These are phyloP conservation scores for Scylla paramamosain DNA, from an alignment of 1,140 invertebrate species.

Conservation along the genomic window DNA sequence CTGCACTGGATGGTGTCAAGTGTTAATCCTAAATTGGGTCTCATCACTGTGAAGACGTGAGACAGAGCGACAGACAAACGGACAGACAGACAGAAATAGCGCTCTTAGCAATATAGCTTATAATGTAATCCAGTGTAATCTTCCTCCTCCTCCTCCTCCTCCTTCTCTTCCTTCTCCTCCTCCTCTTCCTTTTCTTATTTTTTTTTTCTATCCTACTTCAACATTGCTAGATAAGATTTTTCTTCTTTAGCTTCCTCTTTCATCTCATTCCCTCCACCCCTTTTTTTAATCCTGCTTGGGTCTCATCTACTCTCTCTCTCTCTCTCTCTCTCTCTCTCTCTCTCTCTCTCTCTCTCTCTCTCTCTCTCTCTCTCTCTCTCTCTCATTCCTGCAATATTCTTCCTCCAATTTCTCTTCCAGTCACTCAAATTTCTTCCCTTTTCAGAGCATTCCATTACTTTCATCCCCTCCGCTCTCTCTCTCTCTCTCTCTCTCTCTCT, in stretches of 20 bases:
- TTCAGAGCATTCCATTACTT: conserved; percentile 1
- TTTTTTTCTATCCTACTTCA: background rate
- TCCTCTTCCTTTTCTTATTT: background rate
- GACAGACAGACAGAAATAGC: too few relatives aligned
- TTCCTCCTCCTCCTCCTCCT: too few relatives aligned
- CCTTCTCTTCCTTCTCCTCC: background rate
- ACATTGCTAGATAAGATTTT: background rate
- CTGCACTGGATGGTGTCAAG: too few relatives aligned
- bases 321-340: conserved; percentile 1
- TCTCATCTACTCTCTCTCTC: background rate
- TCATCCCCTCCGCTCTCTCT: background rate
- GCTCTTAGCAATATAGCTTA: too few relatives aligned
- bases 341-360: background rate
- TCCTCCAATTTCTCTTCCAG: background rate
- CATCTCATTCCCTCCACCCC: background rate
- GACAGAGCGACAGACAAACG: too few relatives aligned
- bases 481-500: conserved; percentile 18
- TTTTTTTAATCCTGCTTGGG: background rate
- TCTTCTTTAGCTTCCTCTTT: background rate
- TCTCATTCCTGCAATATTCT: background rate
- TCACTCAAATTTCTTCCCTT: conserved; percentile 14
- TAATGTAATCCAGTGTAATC: too few relatives aligned
- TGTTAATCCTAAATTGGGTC: too few relatives aligned
- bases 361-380: conserved; percentile 11
- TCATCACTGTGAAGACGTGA: too few relatives aligned